Base-by-base conservation (phyloP, 2,888 invertebrate species). In the Pharmacophagus antenor region DNA sequence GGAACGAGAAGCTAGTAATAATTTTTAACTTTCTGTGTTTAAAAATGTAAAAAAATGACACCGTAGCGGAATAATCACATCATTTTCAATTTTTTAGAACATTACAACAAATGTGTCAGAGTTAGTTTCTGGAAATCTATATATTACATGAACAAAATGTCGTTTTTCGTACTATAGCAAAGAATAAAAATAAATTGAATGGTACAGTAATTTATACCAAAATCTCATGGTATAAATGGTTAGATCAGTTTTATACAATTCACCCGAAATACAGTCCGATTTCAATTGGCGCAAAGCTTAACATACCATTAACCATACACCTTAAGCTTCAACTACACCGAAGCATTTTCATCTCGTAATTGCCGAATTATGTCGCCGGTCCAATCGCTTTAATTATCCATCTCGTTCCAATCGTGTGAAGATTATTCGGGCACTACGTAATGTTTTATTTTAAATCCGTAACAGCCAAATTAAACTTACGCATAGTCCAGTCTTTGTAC, bases 311-410 rank as follows among this genome's bases (percentile, higher is more conserved):
- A 56, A 27, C 46, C 25, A 25, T 56, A 68, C 72, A 78, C 78
- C 76, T 80, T 84, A 82, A 82, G 77, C 79, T 73, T 64, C 61
- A 69, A 66, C 71, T 68, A 72, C 72, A 70, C 58, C 61, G 67
- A 69, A 72, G 66, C 67, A 65, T 68, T 70, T 76, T 70, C 74
- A 77, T 74, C 56, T 70, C 67, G 74, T 85, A 85, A 85, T 87
- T 85, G 85, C 77, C 75, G 83, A 85, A 82, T 86, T 84, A 83
- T 86, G 85, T 87, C 80, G 72, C 71, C 70, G 74, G 70, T 71
- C 76, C 79, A 77, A 84, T 82, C 82, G 79, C 75, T 82, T 84
- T 78, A 79, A 78, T 85, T 82, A 84, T 82, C 80, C 78, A 74
- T 64, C 69, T 73, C 74, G 73, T 72, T 69, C 83, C 76, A 65